A percentile compares a stretch with the other conserved stretches of the same genome.
phyloP scores from a whole-genome alignment of 2,797 vertebrate genomes.

The Enteromius afrohamiltoni region DNA sequence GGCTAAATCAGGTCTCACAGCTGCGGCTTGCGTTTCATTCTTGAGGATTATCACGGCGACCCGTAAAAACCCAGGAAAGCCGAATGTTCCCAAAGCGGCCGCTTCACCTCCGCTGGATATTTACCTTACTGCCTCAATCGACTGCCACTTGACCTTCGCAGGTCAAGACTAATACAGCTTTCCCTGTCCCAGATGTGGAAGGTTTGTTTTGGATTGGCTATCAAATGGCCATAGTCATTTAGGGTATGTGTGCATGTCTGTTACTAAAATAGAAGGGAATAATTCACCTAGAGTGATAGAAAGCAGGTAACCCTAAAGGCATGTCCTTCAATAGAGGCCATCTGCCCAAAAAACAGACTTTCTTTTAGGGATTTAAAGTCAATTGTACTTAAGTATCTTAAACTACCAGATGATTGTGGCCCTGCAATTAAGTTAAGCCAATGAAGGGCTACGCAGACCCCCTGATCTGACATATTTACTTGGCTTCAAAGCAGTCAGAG shows the following conservation, averaged over 20 bases:
- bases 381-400: conserved; percentile 71
- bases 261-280: conserved; percentile 41
- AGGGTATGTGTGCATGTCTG: conserved; percentile 14
- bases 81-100: conserved; percentile 69
- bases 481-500: conserved; percentile 79
- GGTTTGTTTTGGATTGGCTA: conserved; percentile 60
- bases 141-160: conserved; percentile 74
- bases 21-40: conserved; percentile 68
- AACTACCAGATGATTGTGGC: conserved; percentile 75
- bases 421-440: conserved; percentile 75
- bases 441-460: conserved; percentile 70
- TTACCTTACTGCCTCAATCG: conserved; percentile 75
- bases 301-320: conserved; percentile 56
- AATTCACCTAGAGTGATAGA: conserved; percentile 45
- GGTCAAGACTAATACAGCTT: conserved; percentile 74
- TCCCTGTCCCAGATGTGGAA: conserved; percentile 72
- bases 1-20: conserved; percentile 29
- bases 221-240: conserved; percentile 27
- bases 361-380: conserved; percentile 68
- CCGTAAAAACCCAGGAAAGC: conserved; percentile 63
- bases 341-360: conserved; percentile 53
- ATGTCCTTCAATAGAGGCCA: conserved; percentile 39
- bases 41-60: conserved; percentile 76
- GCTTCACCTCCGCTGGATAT: conserved; percentile 57
- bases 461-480: conserved; percentile 70